These are phyloP conservation scores for Eubasilissa splendida DNA, from an alignment of 2,888 invertebrate genomes.

Conservation along the genomic window DNA sequence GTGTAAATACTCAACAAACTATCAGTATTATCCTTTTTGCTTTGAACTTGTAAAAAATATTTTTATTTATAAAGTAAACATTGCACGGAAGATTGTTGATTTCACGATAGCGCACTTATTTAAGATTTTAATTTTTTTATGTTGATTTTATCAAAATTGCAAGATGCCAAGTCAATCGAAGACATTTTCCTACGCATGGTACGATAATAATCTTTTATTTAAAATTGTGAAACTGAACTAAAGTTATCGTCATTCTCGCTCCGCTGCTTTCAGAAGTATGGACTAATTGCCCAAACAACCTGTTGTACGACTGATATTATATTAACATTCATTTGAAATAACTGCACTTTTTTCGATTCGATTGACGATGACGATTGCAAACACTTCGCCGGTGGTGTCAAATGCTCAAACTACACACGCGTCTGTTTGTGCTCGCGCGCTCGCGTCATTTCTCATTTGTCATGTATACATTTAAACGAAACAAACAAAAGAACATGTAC, in stretches of 20 bases:
- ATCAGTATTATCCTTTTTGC: not conserved
- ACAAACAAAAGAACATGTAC: constrained; percentile 49
- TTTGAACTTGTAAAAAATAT: no score
- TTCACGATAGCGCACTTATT: constrained; percentile 3
- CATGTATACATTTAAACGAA: constrained; percentile 33
- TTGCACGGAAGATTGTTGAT: not conserved
- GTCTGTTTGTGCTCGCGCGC: not conserved
- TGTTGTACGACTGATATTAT: not conserved
- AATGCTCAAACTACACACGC: constrained; percentile 38
- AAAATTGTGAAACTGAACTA: no score
- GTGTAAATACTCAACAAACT: not conserved
- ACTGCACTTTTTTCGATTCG: constrained; percentile 3
- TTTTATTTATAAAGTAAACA: no score
- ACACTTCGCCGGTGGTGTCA: constrained; percentile 34
- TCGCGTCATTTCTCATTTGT: constrained; percentile 20
- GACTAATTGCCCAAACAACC: not conserved
- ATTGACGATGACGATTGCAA: constrained; percentile 15
- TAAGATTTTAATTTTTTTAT: constrained; percentile 7
- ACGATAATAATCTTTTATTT: no score
- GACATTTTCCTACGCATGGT: not conserved
- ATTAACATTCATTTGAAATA: not conserved
- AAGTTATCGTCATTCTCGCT: no score
- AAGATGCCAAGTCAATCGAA: not conserved
- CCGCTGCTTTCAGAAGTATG: no score
- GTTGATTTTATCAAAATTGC: constrained; percentile 3